Conservation (phyloP, 2,888 invertebrate genomes). For the Hypselothyrea guttata region DNA sequence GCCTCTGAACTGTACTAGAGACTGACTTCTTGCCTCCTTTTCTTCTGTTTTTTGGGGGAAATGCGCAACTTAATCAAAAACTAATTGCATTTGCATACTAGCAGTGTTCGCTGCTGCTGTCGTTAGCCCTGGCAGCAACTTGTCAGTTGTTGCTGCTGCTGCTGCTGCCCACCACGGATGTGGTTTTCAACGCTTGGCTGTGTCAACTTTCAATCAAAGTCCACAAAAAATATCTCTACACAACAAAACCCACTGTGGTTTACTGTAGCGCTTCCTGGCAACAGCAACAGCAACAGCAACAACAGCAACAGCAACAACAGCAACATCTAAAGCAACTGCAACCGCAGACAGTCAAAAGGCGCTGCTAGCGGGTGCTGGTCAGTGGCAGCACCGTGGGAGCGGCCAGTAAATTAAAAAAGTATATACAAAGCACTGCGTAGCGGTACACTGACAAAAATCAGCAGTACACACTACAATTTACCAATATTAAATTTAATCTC, state of each 20-base stretch:
- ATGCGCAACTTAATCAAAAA: conserved; percentile 77
- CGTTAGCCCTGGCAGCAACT: conserved; percentile 16
- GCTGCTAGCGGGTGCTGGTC: conserved; percentile 73
- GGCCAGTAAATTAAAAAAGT: conserved; percentile 16
- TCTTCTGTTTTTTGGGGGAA: conserved; percentile 59
- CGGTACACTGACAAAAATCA: no score
- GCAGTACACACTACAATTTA: no score
- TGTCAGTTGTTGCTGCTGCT: conserved; percentile 25
- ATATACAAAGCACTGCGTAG: conserved; percentile 10
- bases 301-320: conserved; percentile 23
- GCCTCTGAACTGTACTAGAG: conserved; percentile 9
- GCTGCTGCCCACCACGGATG: conserved; percentile 73
- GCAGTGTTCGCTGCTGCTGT: conserved; percentile 21
- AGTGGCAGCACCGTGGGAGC: conserved; percentile 73
- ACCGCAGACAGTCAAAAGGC: conserved; percentile 50
- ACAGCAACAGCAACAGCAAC: conserved; percentile 37
- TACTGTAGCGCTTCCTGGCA: conserved; percentile 48
- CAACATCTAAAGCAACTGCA: conserved; percentile 20
- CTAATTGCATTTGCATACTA: conserved; percentile 76
- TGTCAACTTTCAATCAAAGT: conserved; percentile 79
- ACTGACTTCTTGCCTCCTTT: conserved; percentile 14
- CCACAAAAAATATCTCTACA: conserved; percentile 58
- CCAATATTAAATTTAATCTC: no score
- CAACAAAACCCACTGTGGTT: conserved; percentile 63
- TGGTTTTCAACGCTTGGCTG: conserved; percentile 80